Evolutionary conservation across 2,113 vertebrate species (phyloP), one percentile per base, ranked within the genome.

Genomic region (Apus apus): DNA sequence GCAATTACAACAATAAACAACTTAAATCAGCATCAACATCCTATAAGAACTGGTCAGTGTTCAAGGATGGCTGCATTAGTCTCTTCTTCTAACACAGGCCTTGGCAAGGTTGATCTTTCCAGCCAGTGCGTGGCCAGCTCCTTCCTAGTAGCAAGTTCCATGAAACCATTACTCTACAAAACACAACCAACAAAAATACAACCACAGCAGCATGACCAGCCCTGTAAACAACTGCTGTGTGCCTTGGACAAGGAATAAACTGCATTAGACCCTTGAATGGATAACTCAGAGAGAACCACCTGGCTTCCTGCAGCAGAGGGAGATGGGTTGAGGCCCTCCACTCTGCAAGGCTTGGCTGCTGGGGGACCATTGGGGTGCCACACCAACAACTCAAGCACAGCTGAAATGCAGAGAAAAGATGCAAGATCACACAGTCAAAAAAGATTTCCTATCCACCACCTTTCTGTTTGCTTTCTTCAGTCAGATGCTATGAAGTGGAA

Each of bases 231-330:
- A 48, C 4, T 0, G 23, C 57, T 4, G 6, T 23, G 18, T 46
- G 53, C 27, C 48, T 38, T 22, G 38, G 36, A 32, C 26, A 79
- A 73, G 34, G 11, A 34, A 57, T 13, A 53, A 76, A 71, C 29
- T 53, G 6, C 13, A 29, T 19, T 29, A 18, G 21, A 23, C 5
- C 11, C 4, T 0, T 15, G 22, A 65, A 54, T 0, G 4, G 48
- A 0, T 13, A 66, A 67, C 20, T 51, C 3, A 0, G 43, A 66
- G 6, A 75, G 27, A 85, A 38, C 15, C 29, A 46, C 11, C 13
- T 29, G 38, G 11, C 45, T 29, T 73, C 20, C 36, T 5, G 19
- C 7, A 15, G 73, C n/a, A 36, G 12, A 38, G 26, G 29, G 29
- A 91, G 16, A 21, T 4, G 13, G 43, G 40, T 32, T 2, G 2